Percentiles rank a stretch among this genome's conserved stretches.
Conservation (phyloP, 2,797 vertebrate genomes). For the Hemitrygon akajei region DNA sequence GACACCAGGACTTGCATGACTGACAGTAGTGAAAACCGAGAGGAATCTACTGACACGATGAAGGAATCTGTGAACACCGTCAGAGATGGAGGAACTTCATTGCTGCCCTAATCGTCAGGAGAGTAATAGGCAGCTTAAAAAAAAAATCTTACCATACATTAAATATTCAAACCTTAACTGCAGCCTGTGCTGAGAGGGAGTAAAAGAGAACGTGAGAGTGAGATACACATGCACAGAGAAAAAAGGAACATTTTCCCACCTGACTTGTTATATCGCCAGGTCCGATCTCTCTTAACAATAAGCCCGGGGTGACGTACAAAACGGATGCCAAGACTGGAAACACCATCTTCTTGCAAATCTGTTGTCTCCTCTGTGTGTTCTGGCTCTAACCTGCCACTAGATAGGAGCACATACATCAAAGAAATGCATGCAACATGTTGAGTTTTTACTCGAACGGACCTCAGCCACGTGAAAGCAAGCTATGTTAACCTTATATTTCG, state of each 20-base stretch:
- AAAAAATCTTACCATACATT: background rate
- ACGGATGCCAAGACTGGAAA: background rate
- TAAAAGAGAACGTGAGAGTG: too few species aligned
- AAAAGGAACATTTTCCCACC: slow-evolving; percentile 39
- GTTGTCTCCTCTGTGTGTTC: background rate
- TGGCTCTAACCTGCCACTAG: slow-evolving; percentile 22
- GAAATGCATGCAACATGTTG: background rate
- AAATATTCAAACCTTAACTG: background rate
- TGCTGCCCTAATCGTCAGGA: too few species aligned
- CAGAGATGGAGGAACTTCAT: too few species aligned
- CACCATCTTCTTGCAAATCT: slow-evolving; percentile 1
- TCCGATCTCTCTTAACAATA: slow-evolving; percentile 40
- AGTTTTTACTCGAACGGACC: background rate
- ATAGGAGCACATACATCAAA: background rate
- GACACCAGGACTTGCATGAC: too few species aligned
- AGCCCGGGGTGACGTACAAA: slow-evolving; percentile 5
- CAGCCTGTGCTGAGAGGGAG: background rate
- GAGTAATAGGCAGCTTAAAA: too few species aligned
- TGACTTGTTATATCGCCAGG: slow-evolving; percentile 45
- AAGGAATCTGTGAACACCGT: too few species aligned
- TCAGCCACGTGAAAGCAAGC: background rate
- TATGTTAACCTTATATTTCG: background rate
- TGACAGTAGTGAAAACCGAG: too few species aligned
- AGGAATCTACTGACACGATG: too few species aligned
- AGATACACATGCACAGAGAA: background rate